Conservation (phyloP, 1,140 invertebrate species). For the Diorhabda elongata region DNA sequence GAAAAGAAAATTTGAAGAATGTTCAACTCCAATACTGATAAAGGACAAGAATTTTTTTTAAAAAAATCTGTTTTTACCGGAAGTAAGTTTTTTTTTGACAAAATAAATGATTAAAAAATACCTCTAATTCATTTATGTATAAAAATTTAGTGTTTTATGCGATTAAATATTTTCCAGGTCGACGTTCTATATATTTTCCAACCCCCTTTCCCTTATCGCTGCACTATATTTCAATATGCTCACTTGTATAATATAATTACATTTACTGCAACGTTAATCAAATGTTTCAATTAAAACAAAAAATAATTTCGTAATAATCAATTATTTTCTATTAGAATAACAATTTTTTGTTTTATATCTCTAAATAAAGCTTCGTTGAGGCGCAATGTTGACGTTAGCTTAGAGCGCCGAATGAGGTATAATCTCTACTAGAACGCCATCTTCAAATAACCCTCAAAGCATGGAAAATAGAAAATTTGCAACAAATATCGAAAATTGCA, state of each 20-base stretch:
- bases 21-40: slow-evolving; percentile 3
- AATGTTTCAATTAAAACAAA: not conserved
- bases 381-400: too few species aligned
- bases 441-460: too few species aligned
- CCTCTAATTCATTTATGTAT: not conserved
- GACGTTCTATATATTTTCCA: too few species aligned
- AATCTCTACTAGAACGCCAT: too few species aligned
- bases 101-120: not conserved
- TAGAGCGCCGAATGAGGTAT: too few species aligned
- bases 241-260: slow-evolving; percentile 12
- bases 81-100: not conserved
- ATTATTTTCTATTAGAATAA: not conserved
- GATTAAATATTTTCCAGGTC: not conserved
- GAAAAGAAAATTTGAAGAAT: slow-evolving; percentile 4
- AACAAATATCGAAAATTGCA: too few species aligned
- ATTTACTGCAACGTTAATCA: not conserved
- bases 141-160: not conserved
- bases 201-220: too few species aligned
- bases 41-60: not conserved
- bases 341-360: slow-evolving; percentile 11
- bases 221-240: not conserved
- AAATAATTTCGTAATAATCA: not conserved
- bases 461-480: too few species aligned
- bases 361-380: not conserved
- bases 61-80: not conserved